Evolutionary conservation across 2,888 invertebrate species (phyloP).

Genomic region (Acleris laterana): DNA sequence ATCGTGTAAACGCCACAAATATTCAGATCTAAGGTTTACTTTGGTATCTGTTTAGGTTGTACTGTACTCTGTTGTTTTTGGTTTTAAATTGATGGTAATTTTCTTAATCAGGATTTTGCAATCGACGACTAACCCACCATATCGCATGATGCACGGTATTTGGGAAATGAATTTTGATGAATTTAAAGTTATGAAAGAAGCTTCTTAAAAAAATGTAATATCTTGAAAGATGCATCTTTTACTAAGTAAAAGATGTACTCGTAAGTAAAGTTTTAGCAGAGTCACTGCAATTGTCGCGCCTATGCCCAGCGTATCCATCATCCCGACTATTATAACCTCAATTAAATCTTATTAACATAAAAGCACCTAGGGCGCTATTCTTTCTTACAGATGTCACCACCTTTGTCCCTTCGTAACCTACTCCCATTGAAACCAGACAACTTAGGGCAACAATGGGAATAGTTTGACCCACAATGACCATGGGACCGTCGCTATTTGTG

Average conservation of each 20-base stretch:
- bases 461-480: constrained; percentile 79
- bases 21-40: constrained; percentile 9
- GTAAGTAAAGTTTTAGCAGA: constrained; percentile 47
- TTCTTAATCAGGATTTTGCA: too few species aligned
- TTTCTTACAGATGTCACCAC: constrained; percentile 78
- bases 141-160: too few species aligned
- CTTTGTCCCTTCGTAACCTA: constrained; percentile 79
- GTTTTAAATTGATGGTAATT: too few species aligned
- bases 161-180: too few species aligned
- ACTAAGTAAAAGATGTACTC: too few species aligned
- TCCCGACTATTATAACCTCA: constrained; percentile 81
- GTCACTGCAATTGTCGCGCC: constrained; percentile 77
- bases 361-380: constrained; percentile 64
- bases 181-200: too few species aligned
- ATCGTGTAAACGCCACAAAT: constrained; percentile 18
- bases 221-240: too few species aligned
- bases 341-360: constrained; percentile 83
- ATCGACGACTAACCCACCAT: too few species aligned
- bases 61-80: too few species aligned
- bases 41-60: background rate
- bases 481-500: constrained; percentile 78
- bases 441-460: constrained; percentile 75
- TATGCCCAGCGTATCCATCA: constrained; percentile 64
- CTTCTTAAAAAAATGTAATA: too few species aligned
- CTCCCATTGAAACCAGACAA: constrained; percentile 73